phyloP scores from a whole-genome alignment of 2,113 vertebrate genomes.

The Oreochromis aureus region DNA sequence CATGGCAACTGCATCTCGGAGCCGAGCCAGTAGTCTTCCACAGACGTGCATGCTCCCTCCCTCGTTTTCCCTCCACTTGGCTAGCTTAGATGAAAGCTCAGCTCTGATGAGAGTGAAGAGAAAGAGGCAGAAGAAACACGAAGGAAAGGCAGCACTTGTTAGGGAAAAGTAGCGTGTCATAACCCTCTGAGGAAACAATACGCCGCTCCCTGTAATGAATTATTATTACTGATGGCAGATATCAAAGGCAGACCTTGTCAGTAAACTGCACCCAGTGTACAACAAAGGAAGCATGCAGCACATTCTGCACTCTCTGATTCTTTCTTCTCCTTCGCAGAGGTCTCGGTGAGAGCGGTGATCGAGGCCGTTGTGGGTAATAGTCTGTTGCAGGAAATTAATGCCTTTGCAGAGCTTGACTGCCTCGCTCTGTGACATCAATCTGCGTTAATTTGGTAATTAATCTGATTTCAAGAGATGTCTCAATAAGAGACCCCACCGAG shows the following conservation, averaged over 20 bases:
- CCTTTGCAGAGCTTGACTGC: conserved; percentile 4
- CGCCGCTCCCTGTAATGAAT: conserved; percentile 32
- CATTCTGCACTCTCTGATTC: background rate
- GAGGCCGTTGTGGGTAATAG: conserved; percentile 41
- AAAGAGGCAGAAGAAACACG: background rate
- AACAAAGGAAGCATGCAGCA: conserved; percentile 15
- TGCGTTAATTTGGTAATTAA: conserved; percentile 52
- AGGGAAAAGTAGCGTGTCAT: conserved; percentile 4
- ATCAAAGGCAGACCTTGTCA: conserved; percentile 38
- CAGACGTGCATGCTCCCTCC: conserved; percentile 9
- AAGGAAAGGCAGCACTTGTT: conserved; percentile 9
- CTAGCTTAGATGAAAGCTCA: conserved; percentile 48
- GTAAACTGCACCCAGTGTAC: background rate
- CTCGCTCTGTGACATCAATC: conserved; percentile 18
- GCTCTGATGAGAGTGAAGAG: conserved; percentile 35
- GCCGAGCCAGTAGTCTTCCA: conserved; percentile 51
- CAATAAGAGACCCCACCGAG: conserved; percentile 27
- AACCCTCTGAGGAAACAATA: conserved; percentile 17
- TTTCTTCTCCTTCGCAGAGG: conserved; percentile 12
- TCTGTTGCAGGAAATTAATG: conserved; percentile 39
- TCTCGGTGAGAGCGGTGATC: background rate
- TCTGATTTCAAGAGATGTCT: conserved; percentile 49
- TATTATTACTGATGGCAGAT: conserved; percentile 32
- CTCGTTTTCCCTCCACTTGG: conserved; percentile 10
- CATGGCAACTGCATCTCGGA: conserved; percentile 71